Evolutionary conservation across 2,797 vertebrate genomes (phyloP).

Genomic region (Aulostomus chinensis): DNA sequence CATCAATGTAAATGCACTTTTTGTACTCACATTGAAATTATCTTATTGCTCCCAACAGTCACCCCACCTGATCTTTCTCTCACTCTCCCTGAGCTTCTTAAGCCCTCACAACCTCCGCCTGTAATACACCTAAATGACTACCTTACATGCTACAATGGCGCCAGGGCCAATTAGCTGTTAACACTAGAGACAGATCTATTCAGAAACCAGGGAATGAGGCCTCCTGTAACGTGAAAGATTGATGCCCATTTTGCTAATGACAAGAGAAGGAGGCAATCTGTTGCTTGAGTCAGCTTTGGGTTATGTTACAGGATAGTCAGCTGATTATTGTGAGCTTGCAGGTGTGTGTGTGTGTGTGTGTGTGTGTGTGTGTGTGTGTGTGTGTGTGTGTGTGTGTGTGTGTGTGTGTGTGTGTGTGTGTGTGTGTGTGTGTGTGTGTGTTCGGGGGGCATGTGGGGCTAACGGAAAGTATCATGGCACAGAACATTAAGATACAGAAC

Average conservation of each 20-base stretch:
- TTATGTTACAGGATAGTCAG: constrained; percentile 61
- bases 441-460: too few relatives aligned
- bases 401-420: too few relatives aligned
- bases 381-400: too few relatives aligned
- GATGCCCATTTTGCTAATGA: constrained; percentile 73
- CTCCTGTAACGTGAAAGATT: constrained; percentile 74
- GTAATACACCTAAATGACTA: constrained; percentile 82
- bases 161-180: constrained; percentile 81
- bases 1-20: constrained; percentile 48
- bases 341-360: too few relatives aligned
- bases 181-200: constrained; percentile 77
- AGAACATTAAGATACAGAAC: too few relatives aligned
- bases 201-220: constrained; percentile 71
- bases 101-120: constrained; percentile 61
- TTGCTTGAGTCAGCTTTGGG: constrained; percentile 48
- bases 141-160: constrained; percentile 75
- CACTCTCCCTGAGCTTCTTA: constrained; percentile 34
- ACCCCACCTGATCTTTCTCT: background rate
- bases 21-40: constrained; percentile 60
- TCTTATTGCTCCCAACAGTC: constrained; percentile 11
- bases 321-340: constrained; percentile 49
- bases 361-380: too few relatives aligned
- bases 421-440: too few relatives aligned
- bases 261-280: constrained; percentile 62
- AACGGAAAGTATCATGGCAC: too few relatives aligned